Conservation (phyloP, 2,797 vertebrate species). For the Valencia hispanica region DNA sequence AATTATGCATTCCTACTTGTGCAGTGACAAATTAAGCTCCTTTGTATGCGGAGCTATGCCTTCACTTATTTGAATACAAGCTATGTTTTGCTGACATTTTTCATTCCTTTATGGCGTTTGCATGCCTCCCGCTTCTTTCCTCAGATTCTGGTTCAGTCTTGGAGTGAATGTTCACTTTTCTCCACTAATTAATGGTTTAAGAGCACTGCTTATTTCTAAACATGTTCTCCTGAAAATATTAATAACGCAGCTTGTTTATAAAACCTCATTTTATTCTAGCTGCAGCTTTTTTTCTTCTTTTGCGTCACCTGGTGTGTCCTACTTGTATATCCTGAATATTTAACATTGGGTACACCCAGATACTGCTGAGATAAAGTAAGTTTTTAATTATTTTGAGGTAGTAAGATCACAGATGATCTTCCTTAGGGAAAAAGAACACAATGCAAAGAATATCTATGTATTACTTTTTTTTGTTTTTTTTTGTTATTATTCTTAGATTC, state of each 20-base stretch:
- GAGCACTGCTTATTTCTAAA: neutral
- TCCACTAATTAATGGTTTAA: conserved; percentile 16
- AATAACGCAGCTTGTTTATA: neutral
- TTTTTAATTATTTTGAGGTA: neutral
- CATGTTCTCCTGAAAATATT: neutral
- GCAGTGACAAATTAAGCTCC: conserved; percentile 28
- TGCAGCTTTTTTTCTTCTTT: neutral
- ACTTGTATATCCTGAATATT: neutral
- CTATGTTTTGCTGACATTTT: conserved; percentile 30
- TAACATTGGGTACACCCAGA: neutral
- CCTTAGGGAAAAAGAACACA: neutral
- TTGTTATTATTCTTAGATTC: too few relatives aligned
- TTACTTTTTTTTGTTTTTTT: neutral
- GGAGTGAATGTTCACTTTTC: neutral
- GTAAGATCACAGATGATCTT: neutral
- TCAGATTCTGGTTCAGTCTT: conserved; percentile 10
- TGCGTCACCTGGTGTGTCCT: conserved; percentile 11
- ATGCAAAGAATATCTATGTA: neutral
- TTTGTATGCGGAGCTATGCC: conserved; percentile 42
- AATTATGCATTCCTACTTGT: conserved; percentile 11
- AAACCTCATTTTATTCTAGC: neutral
- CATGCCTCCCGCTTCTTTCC: conserved; percentile 19
- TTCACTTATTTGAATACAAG: conserved; percentile 29
- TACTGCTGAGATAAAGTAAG: neutral
- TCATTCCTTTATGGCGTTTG: conserved; percentile 10